A percentile compares a stretch with the other conserved stretches of the same genome.
Evolutionary conservation across 2,888 invertebrate species (phyloP).

Genomic region (Lasioglossum lativentre): DNA sequence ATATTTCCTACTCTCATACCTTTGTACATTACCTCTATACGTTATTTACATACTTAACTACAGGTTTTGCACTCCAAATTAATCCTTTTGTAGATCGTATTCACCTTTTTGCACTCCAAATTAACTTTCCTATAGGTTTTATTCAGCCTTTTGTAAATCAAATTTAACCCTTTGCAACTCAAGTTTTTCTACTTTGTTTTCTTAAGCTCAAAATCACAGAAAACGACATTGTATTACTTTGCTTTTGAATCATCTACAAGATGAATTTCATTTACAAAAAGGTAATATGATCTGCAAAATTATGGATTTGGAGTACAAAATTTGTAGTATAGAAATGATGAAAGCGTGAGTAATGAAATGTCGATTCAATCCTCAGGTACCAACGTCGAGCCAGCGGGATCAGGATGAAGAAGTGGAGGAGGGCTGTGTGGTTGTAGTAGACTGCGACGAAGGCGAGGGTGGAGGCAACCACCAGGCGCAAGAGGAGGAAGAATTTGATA

Average conservation of each 20-base stretch:
- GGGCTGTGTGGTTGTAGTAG: constrained; percentile 91
- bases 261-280: too few relatives aligned
- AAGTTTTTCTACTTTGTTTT: too few relatives aligned
- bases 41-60: neutral
- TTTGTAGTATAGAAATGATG: neutral
- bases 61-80: neutral
- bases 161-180: too few relatives aligned
- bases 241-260: neutral
- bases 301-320: too few relatives aligned
- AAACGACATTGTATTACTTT: too few relatives aligned
- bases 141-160: too few relatives aligned
- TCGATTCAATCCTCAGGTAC: constrained; percentile 87
- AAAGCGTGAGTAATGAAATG: neutral
- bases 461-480: constrained; percentile 84
- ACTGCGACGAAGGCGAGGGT: constrained; percentile 91
- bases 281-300: too few relatives aligned
- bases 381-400: constrained; percentile 94
- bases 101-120: too few relatives aligned
- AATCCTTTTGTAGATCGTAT: neutral
- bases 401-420: constrained; percentile 89
- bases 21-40: neutral
- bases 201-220: too few relatives aligned
- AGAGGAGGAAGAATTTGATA: constrained; percentile 85
- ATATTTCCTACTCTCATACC: neutral
- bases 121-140: too few relatives aligned